These are phyloP conservation scores for Melieria picta DNA, from an alignment of 2,888 invertebrate species.

Conservation along the genomic window DNA sequence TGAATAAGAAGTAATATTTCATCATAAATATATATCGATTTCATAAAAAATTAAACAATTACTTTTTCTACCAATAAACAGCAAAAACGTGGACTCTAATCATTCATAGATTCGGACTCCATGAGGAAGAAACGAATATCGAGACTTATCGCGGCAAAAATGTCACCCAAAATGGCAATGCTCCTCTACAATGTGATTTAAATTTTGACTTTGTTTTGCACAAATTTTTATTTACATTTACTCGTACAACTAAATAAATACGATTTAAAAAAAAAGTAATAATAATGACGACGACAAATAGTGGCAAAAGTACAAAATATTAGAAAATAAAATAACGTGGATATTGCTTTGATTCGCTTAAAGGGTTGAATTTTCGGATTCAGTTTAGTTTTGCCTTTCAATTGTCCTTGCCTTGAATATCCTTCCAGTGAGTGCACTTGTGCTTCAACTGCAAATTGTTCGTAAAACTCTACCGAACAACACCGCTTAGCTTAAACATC, in stretches of 20 bases:
- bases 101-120: too few relatives aligned
- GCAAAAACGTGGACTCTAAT: constrained; percentile 17
- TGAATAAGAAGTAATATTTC: constrained; percentile 47
- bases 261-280: not conserved
- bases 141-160: not conserved
- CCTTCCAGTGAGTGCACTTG: too few relatives aligned
- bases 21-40: constrained; percentile 20
- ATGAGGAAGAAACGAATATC: too few relatives aligned
- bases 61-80: constrained; percentile 20
- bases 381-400: too few relatives aligned
- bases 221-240: constrained; percentile 24
- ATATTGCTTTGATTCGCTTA: not conserved
- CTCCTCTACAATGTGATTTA: too few relatives aligned
- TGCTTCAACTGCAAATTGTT: constrained; percentile 4
- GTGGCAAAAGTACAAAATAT: constrained; percentile 19
- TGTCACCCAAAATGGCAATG: constrained; percentile 21
- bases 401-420: too few relatives aligned
- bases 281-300: constrained; percentile 7
- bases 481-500: constrained; percentile 59
- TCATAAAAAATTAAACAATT: constrained; percentile 24
- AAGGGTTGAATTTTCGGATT: constrained; percentile 9
- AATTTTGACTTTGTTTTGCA: constrained; percentile 10
- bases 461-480: not conserved
- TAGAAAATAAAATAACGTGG: not conserved
- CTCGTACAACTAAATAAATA: constrained; percentile 10